A percentile compares a stretch with the other conserved stretches of the same genome.
Evolutionary conservation across 2,888 invertebrate species (phyloP).

Genomic region (Meta bourneti): DNA sequence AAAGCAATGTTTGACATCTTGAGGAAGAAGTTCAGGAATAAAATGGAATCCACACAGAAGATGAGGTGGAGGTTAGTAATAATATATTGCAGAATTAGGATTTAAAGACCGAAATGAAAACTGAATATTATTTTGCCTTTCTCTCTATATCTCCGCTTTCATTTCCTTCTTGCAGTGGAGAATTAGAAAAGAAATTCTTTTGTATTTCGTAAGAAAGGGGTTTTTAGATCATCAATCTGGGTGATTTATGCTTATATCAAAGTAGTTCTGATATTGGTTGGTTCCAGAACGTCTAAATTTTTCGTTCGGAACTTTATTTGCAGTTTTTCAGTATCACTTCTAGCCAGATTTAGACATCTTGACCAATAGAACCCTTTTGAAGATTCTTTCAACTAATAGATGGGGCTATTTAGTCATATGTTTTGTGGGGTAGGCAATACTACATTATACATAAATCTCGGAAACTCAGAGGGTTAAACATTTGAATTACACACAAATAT

Average conservation of each 20-base stretch:
- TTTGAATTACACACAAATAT: too few relatives aligned
- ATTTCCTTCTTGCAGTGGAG: conserved; percentile 7
- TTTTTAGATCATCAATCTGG: background rate
- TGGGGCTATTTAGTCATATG: too few relatives aligned
- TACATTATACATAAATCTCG: too few relatives aligned
- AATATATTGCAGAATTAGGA: conserved; percentile 1
- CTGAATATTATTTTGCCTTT: conserved; percentile 35
- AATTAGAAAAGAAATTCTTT: conserved; percentile 31
- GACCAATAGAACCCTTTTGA: too few relatives aligned
- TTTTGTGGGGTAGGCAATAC: too few relatives aligned
- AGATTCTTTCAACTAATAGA: too few relatives aligned
- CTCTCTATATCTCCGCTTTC: conserved; percentile 5
- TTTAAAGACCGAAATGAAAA: conserved; percentile 54
- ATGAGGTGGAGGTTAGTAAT: background rate
- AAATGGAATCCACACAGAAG: background rate
- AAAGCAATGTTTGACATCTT: conserved; percentile 43
- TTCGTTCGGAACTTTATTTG: too few relatives aligned
- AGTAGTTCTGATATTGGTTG: too few relatives aligned
- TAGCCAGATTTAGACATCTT: too few relatives aligned
- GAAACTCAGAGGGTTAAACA: too few relatives aligned
- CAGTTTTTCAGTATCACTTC: too few relatives aligned
- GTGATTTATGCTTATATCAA: background rate
- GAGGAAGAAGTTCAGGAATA: background rate
- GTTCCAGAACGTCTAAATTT: too few relatives aligned
- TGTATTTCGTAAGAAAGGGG: background rate